Conservation (phyloP, 2,113 vertebrate genomes). For the Corythornis madagascariensis region DNA sequence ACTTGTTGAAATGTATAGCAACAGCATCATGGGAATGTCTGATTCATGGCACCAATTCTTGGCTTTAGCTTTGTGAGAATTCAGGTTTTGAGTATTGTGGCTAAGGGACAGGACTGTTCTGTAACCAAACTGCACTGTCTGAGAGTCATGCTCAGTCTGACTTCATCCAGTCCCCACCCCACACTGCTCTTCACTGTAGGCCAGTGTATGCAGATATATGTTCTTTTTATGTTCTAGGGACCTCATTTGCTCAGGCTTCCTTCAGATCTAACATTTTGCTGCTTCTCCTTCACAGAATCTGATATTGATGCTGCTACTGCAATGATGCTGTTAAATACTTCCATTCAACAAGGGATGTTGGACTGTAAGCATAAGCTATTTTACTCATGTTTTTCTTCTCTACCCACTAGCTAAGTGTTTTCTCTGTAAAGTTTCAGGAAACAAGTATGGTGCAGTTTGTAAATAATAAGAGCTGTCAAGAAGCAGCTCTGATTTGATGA, state of each 20-base stretch:
- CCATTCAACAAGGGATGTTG: constrained; percentile 93
- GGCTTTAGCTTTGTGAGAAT: background rate
- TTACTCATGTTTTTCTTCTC: background rate
- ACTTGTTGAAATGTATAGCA: constrained; percentile 8
- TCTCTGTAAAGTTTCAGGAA: background rate
- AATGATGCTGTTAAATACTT: constrained; percentile 99
- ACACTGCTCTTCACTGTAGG: background rate
- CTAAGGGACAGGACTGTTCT: background rate
- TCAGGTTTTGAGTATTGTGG: background rate
- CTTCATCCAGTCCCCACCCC: background rate
- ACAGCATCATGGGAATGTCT: background rate
- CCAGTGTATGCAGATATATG: background rate
- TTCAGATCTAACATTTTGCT: background rate
- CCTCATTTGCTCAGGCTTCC: background rate
- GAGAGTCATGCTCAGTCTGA: background rate
- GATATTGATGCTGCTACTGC: constrained; percentile 99
- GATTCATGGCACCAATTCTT: background rate
- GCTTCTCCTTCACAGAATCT: constrained; percentile 86
- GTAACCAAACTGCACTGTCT: background rate
- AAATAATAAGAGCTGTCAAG: background rate
- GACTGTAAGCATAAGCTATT: constrained; percentile 87
- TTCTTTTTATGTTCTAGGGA: background rate
- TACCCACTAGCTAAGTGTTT: background rate
- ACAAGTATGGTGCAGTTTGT: background rate
- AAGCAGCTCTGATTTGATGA: background rate